Evolutionary conservation across 2,113 vertebrate species (phyloP).

Genomic region (Choloepus hoffmanni): DNA sequence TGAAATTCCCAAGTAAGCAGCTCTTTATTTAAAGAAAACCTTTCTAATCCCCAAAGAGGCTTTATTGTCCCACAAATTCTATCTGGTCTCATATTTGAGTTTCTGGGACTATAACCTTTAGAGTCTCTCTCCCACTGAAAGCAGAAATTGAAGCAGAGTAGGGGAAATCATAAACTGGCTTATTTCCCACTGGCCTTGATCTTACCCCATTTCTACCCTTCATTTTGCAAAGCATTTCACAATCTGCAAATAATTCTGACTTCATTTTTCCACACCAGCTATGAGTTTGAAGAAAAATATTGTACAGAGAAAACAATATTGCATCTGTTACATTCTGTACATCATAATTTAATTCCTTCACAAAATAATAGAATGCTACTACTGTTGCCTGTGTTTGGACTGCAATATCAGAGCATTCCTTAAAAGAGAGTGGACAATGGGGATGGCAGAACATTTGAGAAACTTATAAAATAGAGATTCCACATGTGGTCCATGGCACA

Average conservation of each 20-base stretch:
- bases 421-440: background rate
- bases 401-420: too few species aligned
- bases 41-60: background rate
- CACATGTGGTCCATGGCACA: background rate
- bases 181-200: background rate
- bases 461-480: background rate
- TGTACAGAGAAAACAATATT: background rate
- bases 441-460: background rate
- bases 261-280: background rate
- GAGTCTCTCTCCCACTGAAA: background rate
- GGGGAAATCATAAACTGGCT: background rate
- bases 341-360: background rate
- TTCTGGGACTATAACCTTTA: background rate
- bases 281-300: background rate
- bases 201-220: background rate
- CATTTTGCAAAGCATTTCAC: background rate
- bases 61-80: background rate
- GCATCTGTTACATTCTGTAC: background rate
- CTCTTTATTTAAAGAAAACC: background rate
- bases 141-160: background rate
- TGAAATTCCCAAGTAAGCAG: background rate
- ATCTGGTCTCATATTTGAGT: background rate
- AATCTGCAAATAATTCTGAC: background rate
- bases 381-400: background rate
- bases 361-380: background rate